Conservation (phyloP, 2,888 invertebrate species). For the Cryptocheilus praepositus region DNA sequence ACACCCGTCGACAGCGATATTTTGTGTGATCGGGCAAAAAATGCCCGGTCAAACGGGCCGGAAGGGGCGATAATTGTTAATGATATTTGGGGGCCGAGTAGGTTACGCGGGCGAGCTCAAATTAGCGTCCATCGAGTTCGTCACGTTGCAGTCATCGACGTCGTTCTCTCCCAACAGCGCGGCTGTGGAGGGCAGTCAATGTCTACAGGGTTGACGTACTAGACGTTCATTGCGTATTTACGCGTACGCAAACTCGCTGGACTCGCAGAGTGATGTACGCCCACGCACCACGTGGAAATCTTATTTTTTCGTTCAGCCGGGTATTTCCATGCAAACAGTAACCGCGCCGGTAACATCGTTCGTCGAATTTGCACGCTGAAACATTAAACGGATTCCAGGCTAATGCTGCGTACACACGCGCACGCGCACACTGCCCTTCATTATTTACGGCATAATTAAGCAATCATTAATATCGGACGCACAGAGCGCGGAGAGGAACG, state of each 20-base stretch:
- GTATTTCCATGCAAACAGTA: constrained; percentile 15
- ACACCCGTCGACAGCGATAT: too few relatives aligned
- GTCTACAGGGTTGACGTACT: constrained; percentile 15
- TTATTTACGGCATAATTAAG: constrained; percentile 48
- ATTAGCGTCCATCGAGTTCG: too few relatives aligned
- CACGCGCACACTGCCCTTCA: background rate
- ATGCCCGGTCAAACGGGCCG: too few relatives aligned
- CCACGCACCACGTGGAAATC: background rate
- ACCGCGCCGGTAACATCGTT: constrained; percentile 8
- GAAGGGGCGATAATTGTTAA: too few relatives aligned
- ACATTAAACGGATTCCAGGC: constrained; percentile 35
- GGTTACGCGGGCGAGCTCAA: too few relatives aligned
- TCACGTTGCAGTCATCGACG: too few relatives aligned
- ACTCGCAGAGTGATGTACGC: background rate
- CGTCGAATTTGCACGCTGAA: constrained; percentile 27
- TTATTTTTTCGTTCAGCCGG: constrained; percentile 29
- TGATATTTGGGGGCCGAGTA: too few relatives aligned
- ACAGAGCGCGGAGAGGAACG: too few relatives aligned
- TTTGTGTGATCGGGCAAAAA: too few relatives aligned
- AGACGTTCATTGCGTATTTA: constrained; percentile 37
- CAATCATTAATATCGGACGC: constrained; percentile 19
- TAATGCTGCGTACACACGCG: constrained; percentile 14
- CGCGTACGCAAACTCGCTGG: constrained; percentile 6
- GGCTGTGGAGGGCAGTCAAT: background rate
- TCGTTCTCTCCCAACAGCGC: too few relatives aligned